phyloP scores from a whole-genome alignment of 2,797 vertebrate genomes.

The Mus caroli region DNA sequence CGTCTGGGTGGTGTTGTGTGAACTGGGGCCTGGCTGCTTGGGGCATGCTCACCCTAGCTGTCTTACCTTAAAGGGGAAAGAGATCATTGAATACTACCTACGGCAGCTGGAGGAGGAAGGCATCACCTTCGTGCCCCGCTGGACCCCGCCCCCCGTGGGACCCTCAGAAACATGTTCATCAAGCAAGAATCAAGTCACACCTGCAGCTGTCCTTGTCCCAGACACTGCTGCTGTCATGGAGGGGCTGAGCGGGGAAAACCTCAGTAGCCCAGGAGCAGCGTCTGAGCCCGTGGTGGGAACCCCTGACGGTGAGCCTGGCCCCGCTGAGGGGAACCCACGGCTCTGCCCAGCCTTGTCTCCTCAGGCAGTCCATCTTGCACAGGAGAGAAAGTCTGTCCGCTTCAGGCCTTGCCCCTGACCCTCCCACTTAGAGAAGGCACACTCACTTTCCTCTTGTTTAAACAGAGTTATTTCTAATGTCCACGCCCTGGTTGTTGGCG shows the following conservation, averaged over 20 bases:
- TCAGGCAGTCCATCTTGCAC: rapidly evolving
- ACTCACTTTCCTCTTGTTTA: not conserved
- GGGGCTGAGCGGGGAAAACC: constrained; percentile 86
- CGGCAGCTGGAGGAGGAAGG: constrained; percentile 96
- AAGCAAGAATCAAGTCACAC: constrained; percentile 78
- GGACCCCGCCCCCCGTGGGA: constrained; percentile 88
- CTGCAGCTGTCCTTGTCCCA: constrained; percentile 85
- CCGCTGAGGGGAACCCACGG: rapidly evolving
- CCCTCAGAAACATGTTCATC: constrained; percentile 83
- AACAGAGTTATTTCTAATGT: not conserved
- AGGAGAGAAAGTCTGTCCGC: rapidly evolving
- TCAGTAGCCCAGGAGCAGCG: constrained; percentile 86
- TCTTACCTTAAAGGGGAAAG: constrained; percentile 93
- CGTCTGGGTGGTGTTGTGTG: not conserved
- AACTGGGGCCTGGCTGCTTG: not conserved
- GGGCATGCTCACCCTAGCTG: not conserved
- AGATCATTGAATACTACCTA: constrained; percentile 98
- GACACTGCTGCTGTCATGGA: constrained; percentile 85
- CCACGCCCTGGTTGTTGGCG: not conserved
- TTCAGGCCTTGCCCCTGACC: not conserved
- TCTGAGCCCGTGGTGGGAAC: constrained; percentile 91
- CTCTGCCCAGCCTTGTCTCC: not conserved
- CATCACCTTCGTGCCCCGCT: constrained; percentile 93
- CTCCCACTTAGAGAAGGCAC: not conserved
- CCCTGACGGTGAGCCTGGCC: constrained; percentile 91